Conservation (phyloP, 2,888 invertebrate genomes). For the Chesias legatella region DNA sequence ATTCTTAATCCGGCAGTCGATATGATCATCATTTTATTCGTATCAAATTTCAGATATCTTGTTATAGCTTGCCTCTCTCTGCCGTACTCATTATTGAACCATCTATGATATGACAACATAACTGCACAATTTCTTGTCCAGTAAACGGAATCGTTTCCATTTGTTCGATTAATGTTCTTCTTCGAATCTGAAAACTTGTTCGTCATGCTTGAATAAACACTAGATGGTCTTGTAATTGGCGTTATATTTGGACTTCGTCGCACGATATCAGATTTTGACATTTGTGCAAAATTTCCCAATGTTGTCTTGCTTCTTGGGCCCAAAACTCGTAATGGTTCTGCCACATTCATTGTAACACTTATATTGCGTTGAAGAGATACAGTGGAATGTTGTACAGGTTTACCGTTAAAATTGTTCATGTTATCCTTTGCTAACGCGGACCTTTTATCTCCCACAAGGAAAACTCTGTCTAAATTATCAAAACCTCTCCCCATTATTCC, state of each 20-base stretch:
- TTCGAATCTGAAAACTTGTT: conserved; percentile 70
- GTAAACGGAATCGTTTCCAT: conserved; percentile 78
- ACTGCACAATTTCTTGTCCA: conserved; percentile 84
- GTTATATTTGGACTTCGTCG: conserved; percentile 75
- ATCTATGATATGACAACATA: conserved; percentile 84
- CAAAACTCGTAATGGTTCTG: conserved; percentile 72
- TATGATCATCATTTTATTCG: conserved; percentile 81
- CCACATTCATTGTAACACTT: conserved; percentile 82
- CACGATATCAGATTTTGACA: conserved; percentile 68
- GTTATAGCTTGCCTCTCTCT: conserved; percentile 77
- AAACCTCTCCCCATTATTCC: conserved; percentile 97
- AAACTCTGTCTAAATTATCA: conserved; percentile 89
- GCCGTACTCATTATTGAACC: conserved; percentile 77
- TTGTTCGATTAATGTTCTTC: conserved; percentile 60
- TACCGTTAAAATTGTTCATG: conserved; percentile 80
- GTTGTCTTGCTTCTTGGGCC: conserved; percentile 77
- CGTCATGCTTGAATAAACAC: conserved; percentile 71
- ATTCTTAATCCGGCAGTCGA: conserved; percentile 83
- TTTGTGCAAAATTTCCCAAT: conserved; percentile 73
- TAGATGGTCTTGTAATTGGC: conserved; percentile 75
- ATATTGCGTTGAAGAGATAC: conserved; percentile 81
- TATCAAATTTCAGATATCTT: conserved; percentile 75
- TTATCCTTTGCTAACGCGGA: conserved; percentile 67
- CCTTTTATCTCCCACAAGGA: conserved; percentile 82
- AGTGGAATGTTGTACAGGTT: conserved; percentile 82